Base-by-base conservation (phyloP, 2,888 invertebrate species). In the Drosophila acutilabella region DNA sequence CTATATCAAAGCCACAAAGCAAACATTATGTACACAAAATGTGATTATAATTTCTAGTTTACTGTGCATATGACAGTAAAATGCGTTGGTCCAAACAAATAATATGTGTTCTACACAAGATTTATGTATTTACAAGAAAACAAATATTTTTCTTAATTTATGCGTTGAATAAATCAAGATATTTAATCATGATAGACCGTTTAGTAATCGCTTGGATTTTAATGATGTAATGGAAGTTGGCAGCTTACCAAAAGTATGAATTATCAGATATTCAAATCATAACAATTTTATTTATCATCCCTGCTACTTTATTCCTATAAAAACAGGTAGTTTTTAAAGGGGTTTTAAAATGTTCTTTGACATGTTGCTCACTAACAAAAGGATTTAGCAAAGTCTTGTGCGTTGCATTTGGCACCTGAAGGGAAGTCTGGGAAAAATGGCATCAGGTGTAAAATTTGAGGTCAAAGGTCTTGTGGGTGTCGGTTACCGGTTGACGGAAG, bases 401-500 rank as follows among this genome's bases (percentile, higher is more conserved):
- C 16, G 30, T 48, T 33, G 18, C 50, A 50, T 36, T 50, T 67
- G 26, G 52, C 30, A 48, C 36, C 40, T 52, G 11, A 36, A 45
- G 42, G 14, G 23, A 23, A 40, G 52, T 14, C 10, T 11, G 36
- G 36, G 50, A 58, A 62, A 67, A 44, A 33, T 45, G 20, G 14
- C 40, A 69, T 71, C 30, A 48, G 30, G 33, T 13, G 16, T 3
- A 16, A 48, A 18, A 13, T 33, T 47, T 61, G 50, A 60, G 45
- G 58, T 58, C 57, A 48, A 7, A 4, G 11, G 16, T 14, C 18
- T 18, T 26, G 11, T 26, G 40, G 16, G 65, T 61, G 68, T 11
- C 11, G 11, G 18, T 18, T 50, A 48, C 41, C 44, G 48, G 44
- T 50, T 62, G 72, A 62, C 79, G 79, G 81, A 84, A 81, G 77